These are phyloP conservation scores for Onychomys torridus DNA, from an alignment of 2,797 vertebrate species.

Conservation along the genomic window DNA sequence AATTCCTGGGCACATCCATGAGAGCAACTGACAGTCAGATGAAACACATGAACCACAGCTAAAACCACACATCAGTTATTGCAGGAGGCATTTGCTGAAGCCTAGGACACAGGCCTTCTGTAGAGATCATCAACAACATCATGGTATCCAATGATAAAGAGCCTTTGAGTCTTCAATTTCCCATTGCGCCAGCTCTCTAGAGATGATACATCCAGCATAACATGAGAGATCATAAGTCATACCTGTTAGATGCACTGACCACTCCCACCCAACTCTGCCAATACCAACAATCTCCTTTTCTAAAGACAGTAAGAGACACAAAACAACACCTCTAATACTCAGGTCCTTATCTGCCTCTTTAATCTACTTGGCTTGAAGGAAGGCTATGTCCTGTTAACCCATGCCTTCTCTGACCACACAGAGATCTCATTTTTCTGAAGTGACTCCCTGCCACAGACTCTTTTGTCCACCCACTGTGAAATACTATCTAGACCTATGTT, in stretches of 20 bases:
- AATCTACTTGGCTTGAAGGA: neutral
- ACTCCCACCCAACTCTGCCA: neutral
- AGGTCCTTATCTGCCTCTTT: neutral
- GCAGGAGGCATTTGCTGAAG: neutral
- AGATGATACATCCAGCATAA: neutral
- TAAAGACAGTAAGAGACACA: neutral
- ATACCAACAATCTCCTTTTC: neutral
- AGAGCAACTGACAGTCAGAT: neutral
- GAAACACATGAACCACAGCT: neutral
- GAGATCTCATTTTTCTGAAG: neutral
- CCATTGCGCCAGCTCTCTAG: neutral
- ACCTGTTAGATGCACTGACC: neutral
- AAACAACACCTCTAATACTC: neutral
- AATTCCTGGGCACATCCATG: neutral
- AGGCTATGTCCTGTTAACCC: neutral
- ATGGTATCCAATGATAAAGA: neutral
- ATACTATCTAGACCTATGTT: neutral
- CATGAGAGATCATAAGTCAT: neutral
- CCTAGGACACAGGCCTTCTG: neutral
- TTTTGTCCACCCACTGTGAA: neutral
- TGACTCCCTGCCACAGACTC: neutral
- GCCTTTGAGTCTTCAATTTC: neutral
- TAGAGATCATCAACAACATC: neutral
- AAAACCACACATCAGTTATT: neutral
- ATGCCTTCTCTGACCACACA: neutral